Base-by-base conservation (phyloP, 1,140 invertebrate species). In the Drosophila lacertosa region DNA sequence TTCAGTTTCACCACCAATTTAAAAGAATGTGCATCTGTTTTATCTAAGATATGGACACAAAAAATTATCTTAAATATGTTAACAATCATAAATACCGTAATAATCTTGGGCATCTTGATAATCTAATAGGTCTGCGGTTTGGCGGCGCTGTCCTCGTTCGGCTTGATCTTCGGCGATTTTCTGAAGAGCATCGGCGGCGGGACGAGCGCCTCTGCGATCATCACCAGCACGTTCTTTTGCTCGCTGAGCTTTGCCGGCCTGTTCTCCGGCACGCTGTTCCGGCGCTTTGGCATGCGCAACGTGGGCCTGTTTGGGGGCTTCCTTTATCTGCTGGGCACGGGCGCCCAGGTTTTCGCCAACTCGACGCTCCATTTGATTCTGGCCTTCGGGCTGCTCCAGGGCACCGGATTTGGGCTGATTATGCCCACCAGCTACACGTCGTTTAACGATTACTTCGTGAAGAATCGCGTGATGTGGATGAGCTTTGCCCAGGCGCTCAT, bases 141-240 rank as follows among this genome's bases (percentile, higher is more conserved):
- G 39, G 92, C 93, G 2, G 93, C 93, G 0, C 90, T 94, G 16
- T 92, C 94, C 66, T 93, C 93, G 4, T 95, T 95, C 63, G 94
- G 94, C 2, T 92, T 95, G 22, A 86, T 95, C 15, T 95, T 94
- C 60, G 93, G 94, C 44, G 92, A 94, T 55, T 94, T 94, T 67
- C 93, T 95, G 13, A 80, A 92, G 39, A 91, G 91, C 7, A 91
- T 95, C 37, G 93, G 93, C 0, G 93, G 93, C 6, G 93, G 93
- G 69, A 93, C 93, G 0, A 93, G 93, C 63, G 93, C 93, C 0
- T 91, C 93, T 6, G 93, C 94, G 1, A 78, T 94, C 10, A 93
- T 94, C 0, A 94, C 93, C 42, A 93, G 93, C 5, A 91, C 94
- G 9, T 94, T 94, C 66, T 94, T 93, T 78, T 94, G 93, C 53